Evolutionary conservation across 2,888 invertebrate species (phyloP).

Genomic region (Hecatera dysodea): DNA sequence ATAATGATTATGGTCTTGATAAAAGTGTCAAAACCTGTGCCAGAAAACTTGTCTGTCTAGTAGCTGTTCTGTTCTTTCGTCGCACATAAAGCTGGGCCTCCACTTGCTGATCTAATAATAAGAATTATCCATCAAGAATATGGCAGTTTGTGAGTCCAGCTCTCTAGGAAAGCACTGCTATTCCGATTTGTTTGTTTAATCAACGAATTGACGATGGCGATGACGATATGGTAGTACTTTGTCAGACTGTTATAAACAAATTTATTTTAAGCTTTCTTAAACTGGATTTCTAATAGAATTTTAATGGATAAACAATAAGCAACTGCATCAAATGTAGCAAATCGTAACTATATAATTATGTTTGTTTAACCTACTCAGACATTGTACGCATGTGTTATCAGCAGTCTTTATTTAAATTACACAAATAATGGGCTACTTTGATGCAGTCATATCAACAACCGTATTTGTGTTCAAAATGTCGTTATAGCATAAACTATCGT

Average conservation of each 20-base stretch:
- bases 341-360: neutral
- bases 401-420: constrained; percentile 4
- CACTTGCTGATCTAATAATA: neutral
- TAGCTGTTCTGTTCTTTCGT: neutral
- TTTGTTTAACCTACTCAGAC: constrained; percentile 16
- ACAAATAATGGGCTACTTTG: neutral
- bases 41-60: neutral
- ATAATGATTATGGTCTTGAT: neutral
- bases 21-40: neutral
- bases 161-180: neutral
- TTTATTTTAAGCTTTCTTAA: neutral
- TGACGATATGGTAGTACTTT: neutral
- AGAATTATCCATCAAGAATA: neutral
- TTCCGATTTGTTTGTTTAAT: constrained; percentile 2
- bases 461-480: constrained; percentile 10
- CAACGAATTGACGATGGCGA: constrained; percentile 12
- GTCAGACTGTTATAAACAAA: neutral
- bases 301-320: constrained; percentile 14
- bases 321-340: constrained; percentile 10
- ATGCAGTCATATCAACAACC: constrained; percentile 1
- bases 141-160: neutral
- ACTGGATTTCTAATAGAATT: neutral
- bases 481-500: constrained; percentile 10
- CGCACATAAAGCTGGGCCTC: neutral
- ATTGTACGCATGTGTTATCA: constrained; percentile 8